Base-by-base conservation (phyloP, 2,113 vertebrate species). In the Gasterosteus aculeatus region DNA sequence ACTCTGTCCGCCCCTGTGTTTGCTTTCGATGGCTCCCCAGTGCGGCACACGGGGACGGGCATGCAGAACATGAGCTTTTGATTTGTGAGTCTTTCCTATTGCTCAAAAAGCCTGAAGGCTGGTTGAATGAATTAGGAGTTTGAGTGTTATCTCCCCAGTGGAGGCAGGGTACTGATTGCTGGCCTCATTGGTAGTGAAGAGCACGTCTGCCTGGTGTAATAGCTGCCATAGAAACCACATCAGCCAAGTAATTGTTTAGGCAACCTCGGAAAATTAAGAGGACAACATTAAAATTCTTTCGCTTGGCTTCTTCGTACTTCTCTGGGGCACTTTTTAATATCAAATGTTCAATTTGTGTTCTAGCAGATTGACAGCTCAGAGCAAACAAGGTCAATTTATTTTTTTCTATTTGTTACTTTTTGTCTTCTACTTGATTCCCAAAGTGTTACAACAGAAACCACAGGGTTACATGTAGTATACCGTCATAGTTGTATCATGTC, bases 201-300 rank as follows among this genome's bases (percentile, higher is more conserved):
- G 88, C 93, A 92, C 84, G 90, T 92, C 78, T 88, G 75, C 84
- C 38, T 72, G 81, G 87, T 89, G 89, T 93, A 92, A 92, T 92
- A 89, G 89, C 88, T 86, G 80, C 88, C 88, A 91, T 91, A 90
- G 92, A 89, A 93, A 92, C 89, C 81, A 84, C 87, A 89, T 91
- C 90, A 88, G 83, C 86, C 78, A 76, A 84, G 85, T 92, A 93
- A 93, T 92, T 92, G 92, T 92, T 92, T 88, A 90, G 89, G 89
- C 81, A 92, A 86, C 89, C 89, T 87, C 62, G 80, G 86, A 84
- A 93, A 93, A 92, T 90, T 85, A 92, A 91, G 83, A 88, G 78
- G 84, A 89, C 88, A 80, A 69, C 83, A 85, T 88, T 89, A 77
- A 87, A 89, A 92, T 80, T 83, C 38, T 80, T 84, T 86, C 5